Percentiles rank a stretch among this genome's conserved stretches.
These are phyloP conservation scores for Leptopilina boulardi DNA, from an alignment of 1,140 invertebrate genomes.

Conservation along the genomic window DNA sequence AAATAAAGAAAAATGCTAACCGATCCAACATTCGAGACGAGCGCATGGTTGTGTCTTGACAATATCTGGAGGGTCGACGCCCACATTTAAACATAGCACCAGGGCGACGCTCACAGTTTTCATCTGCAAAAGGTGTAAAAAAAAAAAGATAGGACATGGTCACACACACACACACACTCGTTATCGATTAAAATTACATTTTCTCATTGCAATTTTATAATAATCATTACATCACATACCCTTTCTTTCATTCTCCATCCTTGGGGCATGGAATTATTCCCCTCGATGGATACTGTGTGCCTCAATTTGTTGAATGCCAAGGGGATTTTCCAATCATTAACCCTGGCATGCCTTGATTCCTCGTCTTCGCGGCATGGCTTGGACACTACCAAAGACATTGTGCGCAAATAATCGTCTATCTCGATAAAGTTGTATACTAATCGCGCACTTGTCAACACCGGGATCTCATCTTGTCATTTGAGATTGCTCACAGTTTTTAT, in stretches of 20 bases:
- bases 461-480: background rate
- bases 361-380: conserved; percentile 63
- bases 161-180: conserved; percentile 30
- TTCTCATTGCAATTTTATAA: background rate
- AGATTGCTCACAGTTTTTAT: background rate
- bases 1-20: conserved; percentile 75
- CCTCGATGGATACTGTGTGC: conserved; percentile 86
- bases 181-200: conserved; percentile 11
- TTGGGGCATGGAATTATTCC: conserved; percentile 83
- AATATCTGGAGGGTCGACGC: conserved; percentile 98
- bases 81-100: conserved; percentile 98
- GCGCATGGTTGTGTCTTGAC: conserved; percentile 98
- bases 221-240: conserved; percentile 75
- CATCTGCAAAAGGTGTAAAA: conserved; percentile 81
- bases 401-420: conserved; percentile 18
- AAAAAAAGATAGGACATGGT: conserved; percentile 25
- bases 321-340: conserved; percentile 78
- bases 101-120: conserved; percentile 99
- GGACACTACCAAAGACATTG: conserved; percentile 62
- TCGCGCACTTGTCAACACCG: conserved; percentile 4
- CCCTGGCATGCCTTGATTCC: conserved; percentile 40
- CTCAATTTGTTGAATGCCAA: conserved; percentile 83
- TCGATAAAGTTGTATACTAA: background rate
- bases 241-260: conserved; percentile 95
- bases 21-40: conserved; percentile 97